Base-by-base conservation (phyloP, 2,797 vertebrate species). In the Echeneis naucrates region DNA sequence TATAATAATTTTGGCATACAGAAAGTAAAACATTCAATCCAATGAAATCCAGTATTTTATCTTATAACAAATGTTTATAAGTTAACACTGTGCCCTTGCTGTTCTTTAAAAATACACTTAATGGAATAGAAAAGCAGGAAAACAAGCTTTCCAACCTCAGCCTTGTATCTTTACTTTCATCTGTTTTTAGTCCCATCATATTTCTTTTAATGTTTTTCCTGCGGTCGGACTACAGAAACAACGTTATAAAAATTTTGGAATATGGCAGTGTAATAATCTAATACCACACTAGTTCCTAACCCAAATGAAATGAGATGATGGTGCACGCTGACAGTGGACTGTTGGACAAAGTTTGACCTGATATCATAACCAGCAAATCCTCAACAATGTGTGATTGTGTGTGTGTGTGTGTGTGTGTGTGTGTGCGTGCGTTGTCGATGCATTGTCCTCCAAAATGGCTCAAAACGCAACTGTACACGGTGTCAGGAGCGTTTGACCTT, bases 21-120 rank as follows among this genome's bases (percentile, higher is more conserved):
- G 32, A 73, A 85, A 80, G 38, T 81, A 63, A 85, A 88, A 82
- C 62, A 68, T 73, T 75, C 64, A 71, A 75, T 85, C 75, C 74
- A 58, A 73, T 45, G 72, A 64, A 51, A 62, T 79, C 26, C 52
- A 48, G 40, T 50, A 81, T 85, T 10, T 82, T 83, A 82, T 90
- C 75, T 71, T 68, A 81, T 81, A 72, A 76, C 84, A 87, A 80
- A 86, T 80, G 70, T 90, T 89, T 83, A 87, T 70, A 64, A 77
- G 71, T 82, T 73, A 76, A 78, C 57, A 38, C 64, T 65, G n/a
- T 78, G 77, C 77, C 87, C 78, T 86, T 83, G 81, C 51, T 60
- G 19, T 84, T 79, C 77, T 81, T 83, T 83, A 85, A 87, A 90
- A 83, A 86, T 64, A 80, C 80, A 86, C 78, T 88, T 78, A 82